Percentiles rank a stretch among this genome's conserved stretches.
These are phyloP conservation scores for Saturnia japonica DNA, from an alignment of 2,888 invertebrate genomes.

Conservation along the genomic window DNA sequence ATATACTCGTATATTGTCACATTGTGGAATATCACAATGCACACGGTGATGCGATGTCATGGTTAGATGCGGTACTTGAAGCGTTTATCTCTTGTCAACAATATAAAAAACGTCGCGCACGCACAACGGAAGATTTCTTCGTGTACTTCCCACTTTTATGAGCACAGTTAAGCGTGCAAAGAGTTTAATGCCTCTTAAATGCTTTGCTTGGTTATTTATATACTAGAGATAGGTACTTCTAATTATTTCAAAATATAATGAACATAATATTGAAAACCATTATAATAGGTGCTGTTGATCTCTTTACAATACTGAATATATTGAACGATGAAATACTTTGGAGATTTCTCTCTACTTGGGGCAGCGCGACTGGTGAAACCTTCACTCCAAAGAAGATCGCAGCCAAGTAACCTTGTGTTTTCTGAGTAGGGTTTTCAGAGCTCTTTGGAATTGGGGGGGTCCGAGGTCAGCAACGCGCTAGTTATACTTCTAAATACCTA, in stretches of 20 bases:
- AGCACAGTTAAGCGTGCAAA: slow-evolving; percentile 10
- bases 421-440: no score
- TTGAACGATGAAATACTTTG: no score
- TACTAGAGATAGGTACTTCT: neutral
- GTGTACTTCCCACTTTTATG: slow-evolving; percentile 18
- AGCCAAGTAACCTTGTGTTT: no score
- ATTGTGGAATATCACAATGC: neutral
- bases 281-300: no score
- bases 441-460: no score
- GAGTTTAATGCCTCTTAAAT: slow-evolving; percentile 21
- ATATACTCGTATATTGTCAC: neutral
- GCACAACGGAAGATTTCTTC: slow-evolving; percentile 19
- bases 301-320: no score
- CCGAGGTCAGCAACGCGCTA: no score
- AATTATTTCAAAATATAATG: neutral
- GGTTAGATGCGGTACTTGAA: neutral
- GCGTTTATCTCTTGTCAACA: slow-evolving; percentile 13
- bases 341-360: no score
- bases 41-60: neutral
- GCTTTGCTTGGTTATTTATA: neutral
- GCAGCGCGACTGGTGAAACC: no score
- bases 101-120: slow-evolving; percentile 4
- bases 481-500: no score
- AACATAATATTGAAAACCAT: neutral
- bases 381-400: no score